A percentile compares a stretch with the other conserved stretches of the same genome.
These are phyloP conservation scores for Trachops cirrhosus DNA, from an alignment of 2,797 vertebrate genomes.

Conservation along the genomic window DNA sequence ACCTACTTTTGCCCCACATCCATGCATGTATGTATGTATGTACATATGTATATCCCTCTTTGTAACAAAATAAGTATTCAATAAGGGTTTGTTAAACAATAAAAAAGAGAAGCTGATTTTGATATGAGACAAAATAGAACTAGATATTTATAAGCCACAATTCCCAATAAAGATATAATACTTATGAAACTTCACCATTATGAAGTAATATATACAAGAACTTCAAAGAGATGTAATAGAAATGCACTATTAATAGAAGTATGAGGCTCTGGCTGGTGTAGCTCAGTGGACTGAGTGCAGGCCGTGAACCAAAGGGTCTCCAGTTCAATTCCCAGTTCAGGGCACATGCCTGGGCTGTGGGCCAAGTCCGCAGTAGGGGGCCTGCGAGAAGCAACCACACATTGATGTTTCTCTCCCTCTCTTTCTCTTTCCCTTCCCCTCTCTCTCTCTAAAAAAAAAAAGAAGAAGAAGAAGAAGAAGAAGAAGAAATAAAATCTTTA, in stretches of 20 bases:
- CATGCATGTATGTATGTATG: background rate
- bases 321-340: too few species aligned
- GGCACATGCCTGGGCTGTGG: too few species aligned
- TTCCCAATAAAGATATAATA: background rate
- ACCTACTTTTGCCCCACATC: background rate
- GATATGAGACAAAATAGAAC: background rate
- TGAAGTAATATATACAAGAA: background rate
- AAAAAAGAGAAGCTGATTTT: background rate
- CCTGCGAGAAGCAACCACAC: too few species aligned
- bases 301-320: too few species aligned
- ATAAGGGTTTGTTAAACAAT: background rate
- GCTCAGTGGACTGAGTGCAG: too few species aligned
- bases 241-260: background rate
- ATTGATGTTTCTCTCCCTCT: too few species aligned
- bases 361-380: too few species aligned
- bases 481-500: too few species aligned
- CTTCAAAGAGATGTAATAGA: background rate
- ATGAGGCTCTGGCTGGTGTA: too few species aligned
- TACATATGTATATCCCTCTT: background rate
- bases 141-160: background rate
- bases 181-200: background rate
- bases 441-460: too few species aligned
- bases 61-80: background rate
- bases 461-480: too few species aligned
- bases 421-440: too few species aligned